A percentile compares a stretch with the other conserved stretches of the same genome.
Conservation (phyloP, 1,140 invertebrate species). For the Macrobrachium rosenbergii region DNA sequence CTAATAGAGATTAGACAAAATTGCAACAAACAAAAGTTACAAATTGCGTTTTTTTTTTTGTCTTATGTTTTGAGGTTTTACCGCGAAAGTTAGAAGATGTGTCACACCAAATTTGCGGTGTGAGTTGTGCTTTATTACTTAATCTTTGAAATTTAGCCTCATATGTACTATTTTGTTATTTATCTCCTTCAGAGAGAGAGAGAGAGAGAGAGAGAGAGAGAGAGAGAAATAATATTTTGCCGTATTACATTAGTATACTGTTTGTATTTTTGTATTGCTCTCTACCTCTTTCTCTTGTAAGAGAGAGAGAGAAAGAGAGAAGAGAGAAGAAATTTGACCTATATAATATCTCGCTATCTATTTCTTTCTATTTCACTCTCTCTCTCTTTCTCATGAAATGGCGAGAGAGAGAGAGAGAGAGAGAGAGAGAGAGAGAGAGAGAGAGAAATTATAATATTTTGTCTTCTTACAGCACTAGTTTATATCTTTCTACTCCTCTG, state of each 20-base stretch:
- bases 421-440: constrained; percentile 15
- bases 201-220: constrained; percentile 29
- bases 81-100: too few species aligned
- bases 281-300: neutral
- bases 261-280: neutral
- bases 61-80: too few species aligned
- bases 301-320: constrained; percentile 21
- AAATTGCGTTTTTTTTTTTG: too few species aligned
- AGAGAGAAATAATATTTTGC: neutral
- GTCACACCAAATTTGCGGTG: neutral
- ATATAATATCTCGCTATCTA: too few species aligned
- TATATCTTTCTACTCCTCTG: neutral
- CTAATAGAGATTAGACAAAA: too few species aligned
- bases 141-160: neutral
- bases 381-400: neutral
- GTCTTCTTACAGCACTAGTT: neutral
- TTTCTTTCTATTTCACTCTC: neutral
- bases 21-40: too few species aligned
- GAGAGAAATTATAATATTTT: neutral
- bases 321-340: neutral
- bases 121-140: neutral
- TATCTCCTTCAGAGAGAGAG: constrained; percentile 27
- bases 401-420: constrained; percentile 21
- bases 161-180: neutral
- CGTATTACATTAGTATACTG: neutral